Base-by-base conservation (phyloP, 1,140 invertebrate genomes). In the Metopolophium dirhodum region DNA sequence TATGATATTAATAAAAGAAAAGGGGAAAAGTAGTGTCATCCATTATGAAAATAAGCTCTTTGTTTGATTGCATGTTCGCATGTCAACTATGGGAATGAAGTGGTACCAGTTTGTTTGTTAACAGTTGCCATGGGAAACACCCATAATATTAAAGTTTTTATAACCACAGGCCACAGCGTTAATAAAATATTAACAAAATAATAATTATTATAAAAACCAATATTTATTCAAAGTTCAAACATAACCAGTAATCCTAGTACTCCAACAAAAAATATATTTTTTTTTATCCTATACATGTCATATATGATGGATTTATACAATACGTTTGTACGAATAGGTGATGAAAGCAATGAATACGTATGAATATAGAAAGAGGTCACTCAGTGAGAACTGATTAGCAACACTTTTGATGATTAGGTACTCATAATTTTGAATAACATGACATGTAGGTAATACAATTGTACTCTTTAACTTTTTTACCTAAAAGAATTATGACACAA, bases 21-120 rank as follows among this genome's bases (percentile, higher is more conserved):
- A 93, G 35, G 51, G 91, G 91, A n/a, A 85, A 93, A 93, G 37
- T 93, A 93, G 91, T 93, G 77, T 86, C 91, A 93, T 93, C 82
- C 91, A 93, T 93, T 93, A 93, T 93, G 82, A 93, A 93, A 83
- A 93, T 93, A 92, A 92, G 77, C 91, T 93, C 91, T 93, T 93
- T 93, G 91, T 93, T 93, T 93, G 91, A 93, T 93, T 93, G 91
- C 91, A 93, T 93, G 91, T 93, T 93, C 18, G 91, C 91, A 93
- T 93, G 91, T 93, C 91, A 93, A 93, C 91, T 86, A 45, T 85
- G 77, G 26, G 91, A 93, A 85, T 93, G 91, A 85, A 93, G 82
- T 57, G 18, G 91, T 86, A 57, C 82, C 82, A 57, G 82, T 86
- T 93, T 93, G 91, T 93, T 93, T 93, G 91, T 85, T 30, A n/a